A percentile compares a stretch with the other conserved stretches of the same genome.
Conservation (phyloP, 2,797 vertebrate species). For the Cuniculus paca region DNA sequence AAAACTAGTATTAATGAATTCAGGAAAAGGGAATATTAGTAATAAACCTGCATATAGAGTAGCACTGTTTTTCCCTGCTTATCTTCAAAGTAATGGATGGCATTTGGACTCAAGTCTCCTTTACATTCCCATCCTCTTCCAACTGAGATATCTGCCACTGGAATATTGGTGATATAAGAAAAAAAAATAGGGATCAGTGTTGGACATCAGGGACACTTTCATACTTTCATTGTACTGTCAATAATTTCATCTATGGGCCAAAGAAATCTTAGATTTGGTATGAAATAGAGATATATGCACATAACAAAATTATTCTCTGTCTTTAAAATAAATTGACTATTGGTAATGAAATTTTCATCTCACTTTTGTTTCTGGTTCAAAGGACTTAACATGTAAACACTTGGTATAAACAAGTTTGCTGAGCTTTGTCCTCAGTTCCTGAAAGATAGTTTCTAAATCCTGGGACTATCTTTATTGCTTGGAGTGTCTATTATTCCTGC, state of each 20-base stretch:
- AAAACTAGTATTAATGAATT: background rate
- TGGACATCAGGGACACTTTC: background rate
- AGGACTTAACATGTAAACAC: background rate
- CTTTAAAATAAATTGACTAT: background rate
- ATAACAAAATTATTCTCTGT: background rate
- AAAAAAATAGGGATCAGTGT: background rate
- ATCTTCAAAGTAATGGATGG: background rate
- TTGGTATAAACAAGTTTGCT: background rate
- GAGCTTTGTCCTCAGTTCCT: background rate
- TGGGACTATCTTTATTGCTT: background rate
- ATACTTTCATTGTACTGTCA: background rate
- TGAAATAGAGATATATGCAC: background rate
- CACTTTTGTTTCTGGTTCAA: background rate
- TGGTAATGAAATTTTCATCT: background rate
- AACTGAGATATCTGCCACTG: background rate
- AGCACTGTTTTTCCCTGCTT: background rate
- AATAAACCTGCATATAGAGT: background rate
- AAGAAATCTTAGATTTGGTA: conserved; percentile 45
- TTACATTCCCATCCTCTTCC: background rate
- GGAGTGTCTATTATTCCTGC: background rate
- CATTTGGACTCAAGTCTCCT: background rate
- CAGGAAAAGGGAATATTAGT: background rate
- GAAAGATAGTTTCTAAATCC: background rate
- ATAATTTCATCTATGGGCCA: background rate
- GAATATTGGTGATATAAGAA: background rate